Conservation (phyloP, 2,797 vertebrate genomes). For the Myotis vivesi region DNA sequence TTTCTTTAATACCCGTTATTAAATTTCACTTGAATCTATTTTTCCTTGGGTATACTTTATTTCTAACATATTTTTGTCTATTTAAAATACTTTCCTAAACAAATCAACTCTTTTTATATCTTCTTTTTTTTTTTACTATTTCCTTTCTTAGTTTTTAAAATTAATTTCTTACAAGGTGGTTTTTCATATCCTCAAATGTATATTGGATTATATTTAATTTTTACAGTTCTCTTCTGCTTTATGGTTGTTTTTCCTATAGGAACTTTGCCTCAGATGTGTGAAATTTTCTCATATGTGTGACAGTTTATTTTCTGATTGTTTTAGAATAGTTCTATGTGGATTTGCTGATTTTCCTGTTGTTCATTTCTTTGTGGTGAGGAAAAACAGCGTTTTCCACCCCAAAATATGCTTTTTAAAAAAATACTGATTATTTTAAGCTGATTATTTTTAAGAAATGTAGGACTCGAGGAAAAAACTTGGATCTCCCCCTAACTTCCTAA, state of each 20-base stretch:
- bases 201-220: constrained; percentile 38
- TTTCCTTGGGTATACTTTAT: background rate
- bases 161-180: background rate
- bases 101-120: background rate
- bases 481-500: background rate
- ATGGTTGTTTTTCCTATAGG: background rate
- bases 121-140: background rate
- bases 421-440: background rate
- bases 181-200: constrained; percentile 2
- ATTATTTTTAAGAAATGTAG: background rate
- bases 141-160: background rate
- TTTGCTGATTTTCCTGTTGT: background rate
- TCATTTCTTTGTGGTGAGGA: background rate
- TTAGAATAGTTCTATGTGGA: background rate
- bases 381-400: background rate
- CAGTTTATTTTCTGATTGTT: constrained; percentile 13
- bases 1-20: background rate
- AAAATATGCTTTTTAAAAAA: background rate
- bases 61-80: background rate
- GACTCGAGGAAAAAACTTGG: background rate
- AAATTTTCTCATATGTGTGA: background rate
- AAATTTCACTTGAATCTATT: background rate
- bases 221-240: constrained; percentile 22
- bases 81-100: background rate
- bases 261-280: background rate